Evolutionary conservation across 2,797 vertebrate genomes (phyloP).

Genomic region (Oreochromis mossambicus): DNA sequence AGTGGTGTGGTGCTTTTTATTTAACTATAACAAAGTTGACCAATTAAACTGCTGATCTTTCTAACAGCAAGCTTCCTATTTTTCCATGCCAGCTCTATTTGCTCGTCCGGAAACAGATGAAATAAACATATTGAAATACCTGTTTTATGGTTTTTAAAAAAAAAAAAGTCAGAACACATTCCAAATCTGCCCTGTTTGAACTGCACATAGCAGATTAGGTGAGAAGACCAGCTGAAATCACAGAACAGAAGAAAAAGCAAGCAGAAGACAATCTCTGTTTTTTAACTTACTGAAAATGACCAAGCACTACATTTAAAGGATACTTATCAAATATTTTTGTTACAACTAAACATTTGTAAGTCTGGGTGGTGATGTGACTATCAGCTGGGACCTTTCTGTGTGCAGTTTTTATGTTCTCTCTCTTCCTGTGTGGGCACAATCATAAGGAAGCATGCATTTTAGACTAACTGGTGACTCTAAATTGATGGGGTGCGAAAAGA

Average conservation of each 20-base stretch:
- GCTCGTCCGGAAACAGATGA: fast-evolving
- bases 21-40: neutral
- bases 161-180: neutral
- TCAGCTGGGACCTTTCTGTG: neutral
- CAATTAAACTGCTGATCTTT: fast-evolving
- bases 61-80: fast-evolving
- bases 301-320: no score
- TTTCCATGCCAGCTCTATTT: neutral
- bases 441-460: neutral
- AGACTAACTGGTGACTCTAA: neutral
- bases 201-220: fast-evolving
- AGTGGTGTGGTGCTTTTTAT: neutral
- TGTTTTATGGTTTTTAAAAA: neutral
- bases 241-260: neutral
- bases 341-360: neutral
- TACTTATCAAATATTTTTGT: neutral
- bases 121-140: neutral
- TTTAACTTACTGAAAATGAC: neutral
- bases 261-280: neutral
- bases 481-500: neutral
- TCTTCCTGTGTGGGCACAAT: neutral
- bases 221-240: neutral
- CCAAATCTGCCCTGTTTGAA: neutral
- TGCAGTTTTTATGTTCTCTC: neutral
- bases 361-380: fast-evolving